Evolutionary conservation across 2,113 vertebrate genomes (phyloP), one percentile per base, ranked within the genome.

Genomic region (Nesoenas mayeri): DNA sequence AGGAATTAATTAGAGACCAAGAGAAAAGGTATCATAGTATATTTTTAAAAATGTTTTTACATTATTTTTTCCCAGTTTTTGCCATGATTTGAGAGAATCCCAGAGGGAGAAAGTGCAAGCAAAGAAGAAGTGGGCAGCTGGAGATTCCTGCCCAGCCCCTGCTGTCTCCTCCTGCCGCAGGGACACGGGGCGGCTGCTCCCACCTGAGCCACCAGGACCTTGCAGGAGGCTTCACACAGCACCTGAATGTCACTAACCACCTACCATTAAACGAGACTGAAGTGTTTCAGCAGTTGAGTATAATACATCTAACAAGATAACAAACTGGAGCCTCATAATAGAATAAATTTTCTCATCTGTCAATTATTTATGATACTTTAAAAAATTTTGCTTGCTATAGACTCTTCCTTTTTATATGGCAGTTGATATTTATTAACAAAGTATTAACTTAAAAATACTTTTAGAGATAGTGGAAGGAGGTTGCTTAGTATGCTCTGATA

Each of bases 151-250:
- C 9, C 10, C 38, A 44, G 58, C 5, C 48, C 53, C 67, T 87
- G 73, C 26, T n/a, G 44, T 44, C 9, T 67, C 17, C 9, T 67
- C 20, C 82, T 50, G 53, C 48, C 8, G 2, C 57, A n/a, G 32
- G 13, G 9, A 2, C 26, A 51, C 4, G 2, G 51, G 16, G 42
- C 4, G 7, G 20, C 69, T 80, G 48, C 58, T 84, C 54, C 54
- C 15, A 4, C n/a, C 50, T 11, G 10, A 71, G 47, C 28, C n/a
- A 79, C 0, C 0, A 51, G 32, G 6, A 74, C 21, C 1, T 3
- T 31, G 34, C 51, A 47, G 40, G 26, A 57, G 66, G 60, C 17
- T 71, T 36, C 3, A 0, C n/a, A 44, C n/a, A 18, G 16, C 8
- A 26, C 22, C 47, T 11, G 40, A 74, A 56, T 28, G 38, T n/a